Evolutionary conservation across 2,888 invertebrate genomes (phyloP), one percentile per base, ranked within the genome.

Genomic region (Parnassius smintheus): DNA sequence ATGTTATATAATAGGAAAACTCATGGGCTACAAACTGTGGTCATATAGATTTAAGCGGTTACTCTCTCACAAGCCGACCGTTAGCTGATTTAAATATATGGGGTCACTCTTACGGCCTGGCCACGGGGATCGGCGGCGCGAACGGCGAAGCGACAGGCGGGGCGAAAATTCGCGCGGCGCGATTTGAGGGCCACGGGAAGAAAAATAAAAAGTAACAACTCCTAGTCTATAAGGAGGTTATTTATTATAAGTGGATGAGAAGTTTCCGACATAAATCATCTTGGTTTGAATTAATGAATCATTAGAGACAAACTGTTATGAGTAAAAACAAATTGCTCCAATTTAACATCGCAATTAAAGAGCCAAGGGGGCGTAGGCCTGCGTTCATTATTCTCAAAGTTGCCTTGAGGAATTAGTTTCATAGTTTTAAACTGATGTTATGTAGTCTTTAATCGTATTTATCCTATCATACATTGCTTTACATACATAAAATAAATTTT

Each of bases 281-380:
- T 59, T 48, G 52, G 58, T 64, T 59, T 64, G 51, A 62, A 65
- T 60, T 68, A 69, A 68, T 66, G 65, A 67, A 66, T 66, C 67
- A 66, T 68, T 68, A 68, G 61, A 63, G 51, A 63, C 49, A 62
- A 61, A 52, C 60, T 58, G 59, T 62, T 52, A 67, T 59, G 65
- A 68, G 66, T 68, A 60, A 65, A 55, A 64, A 68, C 62, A 68
- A 67, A 68, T 70, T 65, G 66, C 68, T 62, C 65, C 59, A 66
- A 67, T 68, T 70, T 69, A 69, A 69, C 68, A 64, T 59, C 59
- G 63, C 68, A 68, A 70, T 70, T 70, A 70, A 67, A 67, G 42
- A 25, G 12, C 22, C 58, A 13, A 51, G 51, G 51, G 48, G 58
- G 58, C 58, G 58, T 51, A 18, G 10, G 25, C 45, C 44, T 10